Evolutionary conservation across 1,140 invertebrate genomes (phyloP), one percentile per base, ranked within the genome.

Genomic region (Battus philenor): DNA sequence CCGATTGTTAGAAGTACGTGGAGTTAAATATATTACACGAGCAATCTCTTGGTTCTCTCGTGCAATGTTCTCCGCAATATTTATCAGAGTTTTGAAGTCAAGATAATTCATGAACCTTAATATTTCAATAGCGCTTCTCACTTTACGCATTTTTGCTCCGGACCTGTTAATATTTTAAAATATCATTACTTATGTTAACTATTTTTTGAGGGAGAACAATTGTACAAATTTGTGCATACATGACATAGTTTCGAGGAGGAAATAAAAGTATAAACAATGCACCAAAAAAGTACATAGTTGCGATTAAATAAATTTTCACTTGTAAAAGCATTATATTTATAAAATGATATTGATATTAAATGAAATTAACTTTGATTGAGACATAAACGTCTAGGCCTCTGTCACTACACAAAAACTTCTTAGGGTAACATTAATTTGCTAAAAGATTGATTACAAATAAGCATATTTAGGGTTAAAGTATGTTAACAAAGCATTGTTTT

Each of bases 171-270:
- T 1, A 30, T 20, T 20, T 20, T 3, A 3, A 20, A 20, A 20
- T 30, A 41, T 29, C n/a, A 9, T 41, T 41, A 44, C 31, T 20
- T 2, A 44, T 32, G 18, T 16, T 20, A 27, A 33, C 12, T 32
- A 15, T 17, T 11, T 13, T 36, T 9, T 29, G 9, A 4, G 11
- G 4, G 13, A 15, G 29, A 9, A 13, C 22, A 44, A 12, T 45
- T 43, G 9, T 30, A 17, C 5, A 9, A 36, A 41, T 44, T 36
- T 2, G 11, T 27, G 63, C 67, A 39, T 39, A 84, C 77, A 65
- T 68, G 31, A 62, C 60, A 58, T 54, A 79, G 51, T 84, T 81
- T 44, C 80, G 50, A 3, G 79, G 77, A 8, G 79, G 77, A 65
- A 73, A 83, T 16, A 72, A 56, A 45, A 74, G 26, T 47, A 81